Percentiles rank a stretch among this genome's conserved stretches.
Evolutionary conservation across 2,113 vertebrate genomes (phyloP).

Genomic region (Mystacornis crossleyi): DNA sequence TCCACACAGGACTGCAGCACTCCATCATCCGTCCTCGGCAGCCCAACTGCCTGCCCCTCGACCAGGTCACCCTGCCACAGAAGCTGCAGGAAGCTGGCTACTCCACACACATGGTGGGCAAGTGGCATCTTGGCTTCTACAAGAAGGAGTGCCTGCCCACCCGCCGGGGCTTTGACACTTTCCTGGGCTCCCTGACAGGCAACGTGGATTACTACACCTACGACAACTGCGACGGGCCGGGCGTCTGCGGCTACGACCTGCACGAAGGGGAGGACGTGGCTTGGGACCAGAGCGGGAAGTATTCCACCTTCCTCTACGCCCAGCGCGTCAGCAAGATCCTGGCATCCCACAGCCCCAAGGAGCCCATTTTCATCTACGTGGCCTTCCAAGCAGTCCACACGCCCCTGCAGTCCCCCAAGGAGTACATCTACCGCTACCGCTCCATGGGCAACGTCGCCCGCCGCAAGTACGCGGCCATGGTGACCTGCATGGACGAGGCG

Average conservation of each 20-base stretch:
- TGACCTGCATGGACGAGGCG: constrained; percentile 92
- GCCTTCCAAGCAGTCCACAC: constrained; percentile 97
- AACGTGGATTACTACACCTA: constrained; percentile 97
- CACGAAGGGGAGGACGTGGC: constrained; percentile 91
- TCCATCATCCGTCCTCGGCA: constrained; percentile 96
- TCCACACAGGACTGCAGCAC: constrained; percentile 96
- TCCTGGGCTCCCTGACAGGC: constrained; percentile 94
- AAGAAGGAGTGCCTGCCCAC: constrained; percentile 95
- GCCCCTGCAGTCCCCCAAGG: constrained; percentile 89
- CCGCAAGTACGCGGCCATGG: constrained; percentile 94
- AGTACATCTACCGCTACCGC: constrained; percentile 92
- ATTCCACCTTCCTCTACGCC: constrained; percentile 93
- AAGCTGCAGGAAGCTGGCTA: constrained; percentile 92
- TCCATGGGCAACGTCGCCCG: constrained; percentile 88
- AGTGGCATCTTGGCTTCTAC: constrained; percentile 98
- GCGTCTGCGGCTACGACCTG: constrained; percentile 90
- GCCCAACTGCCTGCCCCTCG: constrained; percentile 93
- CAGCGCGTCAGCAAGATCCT: constrained; percentile 90
- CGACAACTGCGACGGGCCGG: constrained; percentile 89
- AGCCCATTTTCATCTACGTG: constrained; percentile 92
- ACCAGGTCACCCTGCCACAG: constrained; percentile 92
- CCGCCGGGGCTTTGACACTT: constrained; percentile 92
- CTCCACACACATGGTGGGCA: constrained; percentile 97
- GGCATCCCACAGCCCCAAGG: constrained; percentile 84
- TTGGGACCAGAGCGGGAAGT: constrained; percentile 90